phyloP scores from a whole-genome alignment of 2,888 invertebrate species.

The Nymphalis urticae region DNA sequence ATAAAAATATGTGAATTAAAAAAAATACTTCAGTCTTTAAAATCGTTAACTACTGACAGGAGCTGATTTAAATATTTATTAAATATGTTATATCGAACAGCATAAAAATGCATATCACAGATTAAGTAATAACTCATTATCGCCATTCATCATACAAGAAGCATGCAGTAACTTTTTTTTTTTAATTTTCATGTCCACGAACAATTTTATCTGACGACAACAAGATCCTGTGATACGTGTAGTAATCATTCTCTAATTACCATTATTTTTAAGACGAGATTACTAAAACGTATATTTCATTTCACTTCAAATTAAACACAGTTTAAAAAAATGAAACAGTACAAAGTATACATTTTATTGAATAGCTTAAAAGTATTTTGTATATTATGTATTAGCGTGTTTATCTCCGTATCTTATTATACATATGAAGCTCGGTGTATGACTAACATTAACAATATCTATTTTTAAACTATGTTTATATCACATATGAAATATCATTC shows the following conservation, averaged over 20 bases:
- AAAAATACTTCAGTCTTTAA: slow-evolving; percentile 75
- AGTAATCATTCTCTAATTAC: slow-evolving; percentile 9
- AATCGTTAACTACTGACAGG: slow-evolving; percentile 44
- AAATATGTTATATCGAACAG: slow-evolving; percentile 24
- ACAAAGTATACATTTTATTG: slow-evolving; percentile 51
- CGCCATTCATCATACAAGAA: slow-evolving; percentile 19
- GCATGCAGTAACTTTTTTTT: neutral
- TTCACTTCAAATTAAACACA: slow-evolving; percentile 54
- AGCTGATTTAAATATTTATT: slow-evolving; percentile 24
- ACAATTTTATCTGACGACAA: slow-evolving; percentile 24
- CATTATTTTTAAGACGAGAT: slow-evolving; percentile 23
- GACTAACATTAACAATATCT: slow-evolving; percentile 48
- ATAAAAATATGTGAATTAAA: slow-evolving; percentile 57
- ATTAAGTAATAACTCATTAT: slow-evolving; percentile 19
- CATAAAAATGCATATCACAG: slow-evolving; percentile 31
- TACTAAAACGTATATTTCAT: slow-evolving; percentile 54
- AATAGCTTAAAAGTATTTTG: slow-evolving; percentile 59
- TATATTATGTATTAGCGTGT: slow-evolving; percentile 56
- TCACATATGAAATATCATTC: slow-evolving; percentile 78
- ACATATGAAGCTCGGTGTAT: slow-evolving; percentile 48
- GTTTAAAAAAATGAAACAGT: slow-evolving; percentile 58
- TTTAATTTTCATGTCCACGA: slow-evolving; percentile 1
- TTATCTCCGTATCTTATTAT: slow-evolving; percentile 50
- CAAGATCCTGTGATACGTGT: slow-evolving; percentile 19
- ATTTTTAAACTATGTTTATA: slow-evolving; percentile 69